Evolutionary conservation across 2,797 vertebrate genomes (phyloP).

Genomic region (Galaxias olidus): DNA sequence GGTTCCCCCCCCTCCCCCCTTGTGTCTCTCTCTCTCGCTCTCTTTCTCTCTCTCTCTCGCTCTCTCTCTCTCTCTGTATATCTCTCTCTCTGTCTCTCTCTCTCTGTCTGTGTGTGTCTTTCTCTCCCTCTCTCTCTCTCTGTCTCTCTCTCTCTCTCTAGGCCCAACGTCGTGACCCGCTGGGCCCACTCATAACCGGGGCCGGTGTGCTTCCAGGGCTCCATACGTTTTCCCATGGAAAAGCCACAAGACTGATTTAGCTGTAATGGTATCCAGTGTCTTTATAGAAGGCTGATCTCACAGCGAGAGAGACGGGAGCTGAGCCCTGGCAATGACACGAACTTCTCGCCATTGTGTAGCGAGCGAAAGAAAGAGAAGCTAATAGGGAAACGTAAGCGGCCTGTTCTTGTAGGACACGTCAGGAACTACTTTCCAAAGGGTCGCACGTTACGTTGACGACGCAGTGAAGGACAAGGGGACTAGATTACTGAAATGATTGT

Average conservation of each 20-base stretch:
- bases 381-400: constrained; percentile 8
- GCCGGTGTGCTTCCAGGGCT: constrained; percentile 76
- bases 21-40: too few relatives aligned
- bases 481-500: too few relatives aligned
- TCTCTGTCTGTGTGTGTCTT: too few relatives aligned
- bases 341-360: constrained; percentile 40
- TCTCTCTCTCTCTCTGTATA: constrained; percentile 48
- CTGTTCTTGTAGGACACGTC: too few relatives aligned
- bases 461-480: too few relatives aligned
- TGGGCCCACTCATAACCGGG: constrained; percentile 75
- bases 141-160: constrained; percentile 47
- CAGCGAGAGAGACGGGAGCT: constrained; percentile 48
- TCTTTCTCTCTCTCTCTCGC: constrained; percentile 48
- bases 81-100: constrained; percentile 53
- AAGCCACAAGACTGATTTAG: constrained; percentile 80
- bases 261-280: constrained; percentile 81
- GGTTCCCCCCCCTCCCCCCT: constrained; percentile 69
- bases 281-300: constrained; percentile 81
- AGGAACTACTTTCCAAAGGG: too few relatives aligned
- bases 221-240: constrained; percentile 82
- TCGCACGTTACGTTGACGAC: too few relatives aligned
- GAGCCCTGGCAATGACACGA: constrained; percentile 59
- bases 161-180: constrained; percentile 66
- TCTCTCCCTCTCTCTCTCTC: constrained; percentile 48
- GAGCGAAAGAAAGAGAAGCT: constrained; percentile 36